These are phyloP conservation scores for Acronicta aceris DNA, from an alignment of 2,888 invertebrate genomes.

Conservation along the genomic window DNA sequence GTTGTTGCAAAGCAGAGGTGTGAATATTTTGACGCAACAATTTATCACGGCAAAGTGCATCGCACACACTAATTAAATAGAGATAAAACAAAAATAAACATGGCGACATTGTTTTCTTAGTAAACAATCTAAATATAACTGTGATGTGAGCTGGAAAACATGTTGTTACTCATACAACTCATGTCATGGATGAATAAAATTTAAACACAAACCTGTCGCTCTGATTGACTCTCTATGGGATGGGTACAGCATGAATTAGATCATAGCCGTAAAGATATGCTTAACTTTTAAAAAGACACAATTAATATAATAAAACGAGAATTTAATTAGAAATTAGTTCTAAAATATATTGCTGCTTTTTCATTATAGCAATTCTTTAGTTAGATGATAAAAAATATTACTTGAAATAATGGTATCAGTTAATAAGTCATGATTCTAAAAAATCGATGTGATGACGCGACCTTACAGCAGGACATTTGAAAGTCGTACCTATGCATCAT, in stretches of 20 bases:
- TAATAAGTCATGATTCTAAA: constrained; percentile 6
- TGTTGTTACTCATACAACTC: constrained; percentile 38
- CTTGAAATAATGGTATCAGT: no score
- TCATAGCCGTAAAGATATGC: constrained; percentile 1
- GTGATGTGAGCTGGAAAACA: constrained; percentile 55
- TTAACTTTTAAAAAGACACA: no score
- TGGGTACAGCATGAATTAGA: constrained; percentile 7
- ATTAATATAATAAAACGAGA: no score
- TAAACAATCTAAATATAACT: constrained; percentile 59
- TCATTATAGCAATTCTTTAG: no score
- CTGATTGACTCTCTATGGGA: neutral
- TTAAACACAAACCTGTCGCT: constrained; percentile 18
- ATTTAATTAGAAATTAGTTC: no score
- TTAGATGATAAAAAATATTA: no score
- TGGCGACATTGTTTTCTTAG: constrained; percentile 54
- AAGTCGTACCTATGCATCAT: constrained; percentile 7
- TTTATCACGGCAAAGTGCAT: constrained; percentile 17
- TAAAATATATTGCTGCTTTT: no score
- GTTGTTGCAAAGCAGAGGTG: neutral
- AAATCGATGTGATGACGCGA: constrained; percentile 3
- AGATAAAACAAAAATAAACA: constrained; percentile 57
- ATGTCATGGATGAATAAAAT: constrained; percentile 48
- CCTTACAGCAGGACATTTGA: constrained; percentile 3
- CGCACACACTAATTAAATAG: constrained; percentile 18
- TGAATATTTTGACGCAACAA: neutral